Base-by-base conservation (phyloP, 2,797 vertebrate genomes). In the Heliangelus exortis region DNA sequence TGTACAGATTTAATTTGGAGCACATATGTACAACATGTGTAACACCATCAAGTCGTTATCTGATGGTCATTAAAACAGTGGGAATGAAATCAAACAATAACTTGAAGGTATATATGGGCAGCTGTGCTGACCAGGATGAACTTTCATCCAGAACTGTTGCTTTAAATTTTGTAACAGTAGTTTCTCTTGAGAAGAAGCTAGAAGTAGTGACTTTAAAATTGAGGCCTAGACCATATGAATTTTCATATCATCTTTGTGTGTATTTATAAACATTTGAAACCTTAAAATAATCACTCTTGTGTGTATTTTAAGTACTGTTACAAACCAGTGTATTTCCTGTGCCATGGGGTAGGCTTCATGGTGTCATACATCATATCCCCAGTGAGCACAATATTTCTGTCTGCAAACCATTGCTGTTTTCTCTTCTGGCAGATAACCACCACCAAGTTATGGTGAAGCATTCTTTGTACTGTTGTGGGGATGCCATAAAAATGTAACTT, bases 401-500 rank as follows among this genome's bases (percentile, higher is more conserved):
- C 45, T 50, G 23, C 51, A 78, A 72, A 50, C 12, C 41, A 33
- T 4, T 36, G 63, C 72, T 87, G 4, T 63, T 63, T 67, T n/a
- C 21, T 80, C 39, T 12, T 14, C 71, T 79, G 71, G 23, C 18
- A 20, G 61, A 18, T 12, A 39, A 23, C 8, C 20, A 65, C 31
- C 19, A 22, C 33, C 8, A 29, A 61, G 15, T 43, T 68, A 57
- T 92, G 75, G 6, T 59, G 75, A 66, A 75, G 14, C 57, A 55
- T 67, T 69, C 67, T 76, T 59, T 9, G 7, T 87, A 72, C 48
- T 66, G 6, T 19, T 59, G 75, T 91, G 68, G 59, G 62, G 57
- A 65, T 87, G 89, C 75, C 74, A 63, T 76, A 43, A 29, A 95
- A 87, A 84, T 73, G 65, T 89, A 67, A 82, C 34, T 86, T 36